Percentiles rank a stretch among this genome's conserved stretches.
Conservation (phyloP, 1,140 invertebrate species). For the Physella acuta region DNA sequence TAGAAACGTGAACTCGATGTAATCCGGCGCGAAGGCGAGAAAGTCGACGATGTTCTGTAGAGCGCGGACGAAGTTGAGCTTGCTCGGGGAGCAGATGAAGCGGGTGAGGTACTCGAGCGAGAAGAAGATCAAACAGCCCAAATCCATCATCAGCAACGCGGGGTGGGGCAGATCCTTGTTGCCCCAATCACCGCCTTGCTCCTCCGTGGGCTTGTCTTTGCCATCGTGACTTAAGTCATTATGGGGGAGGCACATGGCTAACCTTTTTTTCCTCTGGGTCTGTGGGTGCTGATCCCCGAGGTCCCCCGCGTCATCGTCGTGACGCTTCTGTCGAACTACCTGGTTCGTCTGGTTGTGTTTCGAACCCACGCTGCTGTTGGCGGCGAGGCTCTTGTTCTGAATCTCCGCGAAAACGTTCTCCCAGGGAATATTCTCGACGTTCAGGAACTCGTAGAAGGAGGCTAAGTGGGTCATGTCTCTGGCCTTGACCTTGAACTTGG, state of each 20-base stretch:
- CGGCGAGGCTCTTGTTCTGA: neutral
- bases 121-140: conserved; percentile 52
- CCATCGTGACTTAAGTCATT: neutral
- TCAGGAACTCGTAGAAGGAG: conserved; percentile 44
- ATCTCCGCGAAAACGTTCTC: neutral
- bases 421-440: conserved; percentile 27
- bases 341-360: neutral
- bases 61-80: conserved; percentile 46
- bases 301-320: too few species aligned
- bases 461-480: conserved; percentile 32
- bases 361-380: neutral
- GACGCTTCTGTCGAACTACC: neutral
- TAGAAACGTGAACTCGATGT: conserved; percentile 46
- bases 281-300: neutral
- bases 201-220: neutral
- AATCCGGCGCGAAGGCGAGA: conserved; percentile 51
- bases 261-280: neutral
- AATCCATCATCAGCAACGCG: conserved; percentile 47
- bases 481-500: conserved; percentile 41
- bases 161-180: conserved; percentile 41
- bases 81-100: conserved; percentile 51
- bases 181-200: neutral
- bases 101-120: conserved; percentile 51
- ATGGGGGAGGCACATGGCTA: neutral
- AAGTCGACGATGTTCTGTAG: conserved; percentile 56